A percentile compares a stretch with the other conserved stretches of the same genome.
Conservation (phyloP, 2,113 vertebrate species). For the Sander lucioperca region DNA sequence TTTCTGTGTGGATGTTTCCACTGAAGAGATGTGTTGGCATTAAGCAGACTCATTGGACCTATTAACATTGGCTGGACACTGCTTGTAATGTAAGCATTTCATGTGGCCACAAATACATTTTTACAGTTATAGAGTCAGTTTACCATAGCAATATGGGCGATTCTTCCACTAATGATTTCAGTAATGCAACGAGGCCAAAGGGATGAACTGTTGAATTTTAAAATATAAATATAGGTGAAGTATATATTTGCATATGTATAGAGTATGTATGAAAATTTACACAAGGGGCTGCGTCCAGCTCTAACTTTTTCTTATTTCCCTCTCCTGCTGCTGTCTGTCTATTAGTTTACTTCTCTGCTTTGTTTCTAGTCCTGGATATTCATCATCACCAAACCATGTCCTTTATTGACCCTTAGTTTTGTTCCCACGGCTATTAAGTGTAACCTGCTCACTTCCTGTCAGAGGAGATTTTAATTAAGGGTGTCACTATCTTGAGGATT, state of each 20-base stretch:
- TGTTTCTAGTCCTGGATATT: constrained; percentile 15
- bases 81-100: neutral
- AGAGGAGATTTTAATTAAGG: constrained; percentile 50
- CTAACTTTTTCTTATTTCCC: constrained; percentile 21
- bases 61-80: neutral
- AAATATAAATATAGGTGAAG: neutral
- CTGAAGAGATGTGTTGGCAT: constrained; percentile 3
- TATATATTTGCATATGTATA: neutral
- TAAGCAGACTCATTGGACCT: neutral
- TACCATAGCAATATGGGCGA: neutral
- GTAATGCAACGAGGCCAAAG: neutral
- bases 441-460: constrained; percentile 21
- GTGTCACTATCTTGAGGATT: constrained; percentile 28
- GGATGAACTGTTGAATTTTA: neutral
- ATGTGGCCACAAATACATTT: neutral
- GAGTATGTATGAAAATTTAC: neutral
- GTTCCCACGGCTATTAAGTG: constrained; percentile 13
- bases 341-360: constrained; percentile 34
- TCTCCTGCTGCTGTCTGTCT: constrained; percentile 61
- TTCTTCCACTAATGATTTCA: neutral
- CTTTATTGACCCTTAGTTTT: constrained; percentile 37
- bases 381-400: constrained; percentile 19
- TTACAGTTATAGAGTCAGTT: neutral
- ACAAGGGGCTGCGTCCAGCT: neutral
- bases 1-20: constrained; percentile 24